Evolutionary conservation across 2,113 vertebrate genomes (phyloP).

Genomic region (Gallinago jamesoni): DNA sequence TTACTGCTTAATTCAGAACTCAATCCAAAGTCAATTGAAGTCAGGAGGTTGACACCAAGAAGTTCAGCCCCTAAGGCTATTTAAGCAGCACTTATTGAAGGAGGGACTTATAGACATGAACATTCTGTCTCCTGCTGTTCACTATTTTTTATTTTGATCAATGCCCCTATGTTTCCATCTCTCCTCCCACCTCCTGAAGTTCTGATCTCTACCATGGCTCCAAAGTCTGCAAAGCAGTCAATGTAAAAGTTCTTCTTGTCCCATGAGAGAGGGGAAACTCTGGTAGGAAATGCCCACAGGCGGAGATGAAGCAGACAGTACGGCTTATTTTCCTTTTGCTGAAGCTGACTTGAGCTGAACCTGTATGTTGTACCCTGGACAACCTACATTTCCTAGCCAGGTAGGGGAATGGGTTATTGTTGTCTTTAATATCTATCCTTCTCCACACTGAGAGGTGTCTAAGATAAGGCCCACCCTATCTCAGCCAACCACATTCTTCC

Average conservation of each 20-base stretch:
- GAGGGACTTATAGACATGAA: neutral
- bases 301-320: neutral
- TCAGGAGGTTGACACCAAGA: neutral
- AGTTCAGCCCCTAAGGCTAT: conserved; percentile 30
- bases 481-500: neutral
- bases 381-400: neutral
- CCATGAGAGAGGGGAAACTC: neutral
- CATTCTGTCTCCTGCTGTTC: neutral
- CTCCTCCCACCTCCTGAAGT: neutral
- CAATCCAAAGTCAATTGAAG: conserved; percentile 26
- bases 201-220: neutral
- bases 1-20: conserved; percentile 47
- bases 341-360: neutral
- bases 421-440: neutral
- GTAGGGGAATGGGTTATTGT: accelerated
- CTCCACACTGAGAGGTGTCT: neutral
- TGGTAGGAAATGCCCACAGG: neutral
- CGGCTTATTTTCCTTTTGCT: neutral
- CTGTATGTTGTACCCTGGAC: neutral
- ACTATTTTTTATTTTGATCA: neutral
- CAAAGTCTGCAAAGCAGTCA: neutral
- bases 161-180: neutral
- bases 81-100: neutral
- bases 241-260: neutral
- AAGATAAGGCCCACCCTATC: neutral